Evolutionary conservation across 1,140 invertebrate species (phyloP), one percentile per base, ranked within the genome.

Genomic region (Pogonomyrmex barbatus): DNA sequence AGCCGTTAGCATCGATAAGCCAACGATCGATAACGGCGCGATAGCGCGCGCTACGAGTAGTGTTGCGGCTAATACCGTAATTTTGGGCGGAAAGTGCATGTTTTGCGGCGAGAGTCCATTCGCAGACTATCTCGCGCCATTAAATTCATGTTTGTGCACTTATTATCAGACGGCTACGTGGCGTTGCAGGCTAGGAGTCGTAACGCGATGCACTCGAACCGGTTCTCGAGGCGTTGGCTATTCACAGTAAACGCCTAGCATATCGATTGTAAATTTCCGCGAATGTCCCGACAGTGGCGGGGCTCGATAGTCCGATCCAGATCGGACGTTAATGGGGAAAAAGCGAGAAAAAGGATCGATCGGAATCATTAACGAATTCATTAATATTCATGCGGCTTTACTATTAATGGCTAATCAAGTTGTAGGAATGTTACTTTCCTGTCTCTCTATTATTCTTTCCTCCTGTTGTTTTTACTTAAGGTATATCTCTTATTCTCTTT

Each of bases 231-330:
- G 84, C 62, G 76, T 47, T 76, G 45, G 33, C 24, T 83, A 83
- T 73, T 89, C 78, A 87, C 30, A 9, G 17, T 63, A n/a, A 62
- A 67, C 62, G 76, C 47, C 54, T 82, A 77, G 62, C 42, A 39
- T 87, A 89, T 87, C 47, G 87, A 89, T 89, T 77, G 88, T 89
- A 89, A 89, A 87, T 89, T 87, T 67, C 65, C 58, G 85, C 77
- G 54, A 56, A 67, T n/a, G 30, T 58, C 52, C 45, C 33, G 24
- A 39, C 42, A 62, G 39, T n/a, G 36, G 24, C 45, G 39, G 47
- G 36, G 24, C 42, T 45, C 36, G 70, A 63, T 79, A 77, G 39
- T 73, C 30, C 30, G 52, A 50, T 62, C n/a, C n/a, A 39, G 36
- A 70, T 87, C 52, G 45, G 33, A 10, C 4, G 5, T 62, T 76